Percentiles rank a stretch among this genome's conserved stretches.
phyloP scores from a whole-genome alignment of 2,888 invertebrate genomes.

The Eupithecia pulchellata region DNA sequence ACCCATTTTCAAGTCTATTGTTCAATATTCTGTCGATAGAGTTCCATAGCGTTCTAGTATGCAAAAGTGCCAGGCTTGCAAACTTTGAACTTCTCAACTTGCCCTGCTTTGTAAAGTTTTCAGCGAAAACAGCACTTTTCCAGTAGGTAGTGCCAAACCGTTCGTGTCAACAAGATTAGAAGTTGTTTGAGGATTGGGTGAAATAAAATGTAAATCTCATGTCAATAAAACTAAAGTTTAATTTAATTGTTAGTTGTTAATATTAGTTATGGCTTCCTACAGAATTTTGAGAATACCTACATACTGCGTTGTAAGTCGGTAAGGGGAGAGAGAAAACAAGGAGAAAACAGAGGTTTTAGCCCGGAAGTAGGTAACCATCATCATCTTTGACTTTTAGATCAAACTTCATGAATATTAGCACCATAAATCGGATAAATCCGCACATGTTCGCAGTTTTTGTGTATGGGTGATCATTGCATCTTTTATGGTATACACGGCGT shows the following conservation, averaged over 20 bases:
- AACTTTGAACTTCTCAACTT: constrained; percentile 14
- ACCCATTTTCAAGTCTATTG: constrained; percentile 11
- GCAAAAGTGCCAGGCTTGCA: constrained; percentile 10
- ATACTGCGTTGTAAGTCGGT: not conserved
- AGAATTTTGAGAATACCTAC: not conserved
- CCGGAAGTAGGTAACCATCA: too few species aligned
- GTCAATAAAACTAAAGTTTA: constrained; percentile 4
- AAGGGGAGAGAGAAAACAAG: too few species aligned
- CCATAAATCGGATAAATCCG: too few species aligned
- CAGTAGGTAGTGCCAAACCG: constrained; percentile 10
- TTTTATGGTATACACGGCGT: too few species aligned
- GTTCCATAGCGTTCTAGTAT: not conserved
- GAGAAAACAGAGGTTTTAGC: not conserved
- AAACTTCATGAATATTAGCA: too few species aligned
- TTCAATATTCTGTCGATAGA: constrained; percentile 12
- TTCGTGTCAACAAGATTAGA: constrained; percentile 16
- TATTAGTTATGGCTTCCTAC: too few species aligned
- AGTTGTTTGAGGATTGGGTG: constrained; percentile 1
- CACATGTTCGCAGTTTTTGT: too few species aligned
- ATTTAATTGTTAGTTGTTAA: too few species aligned
- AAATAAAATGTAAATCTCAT: not conserved
- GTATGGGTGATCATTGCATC: too few species aligned
- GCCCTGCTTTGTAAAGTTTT: constrained; percentile 7
- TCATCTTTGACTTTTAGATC: too few species aligned
- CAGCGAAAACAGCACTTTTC: constrained; percentile 14